Percentiles rank a stretch among this genome's conserved stretches.
These are phyloP conservation scores for Climacteris rufus DNA, from an alignment of 2,113 vertebrate genomes.

Conservation along the genomic window DNA sequence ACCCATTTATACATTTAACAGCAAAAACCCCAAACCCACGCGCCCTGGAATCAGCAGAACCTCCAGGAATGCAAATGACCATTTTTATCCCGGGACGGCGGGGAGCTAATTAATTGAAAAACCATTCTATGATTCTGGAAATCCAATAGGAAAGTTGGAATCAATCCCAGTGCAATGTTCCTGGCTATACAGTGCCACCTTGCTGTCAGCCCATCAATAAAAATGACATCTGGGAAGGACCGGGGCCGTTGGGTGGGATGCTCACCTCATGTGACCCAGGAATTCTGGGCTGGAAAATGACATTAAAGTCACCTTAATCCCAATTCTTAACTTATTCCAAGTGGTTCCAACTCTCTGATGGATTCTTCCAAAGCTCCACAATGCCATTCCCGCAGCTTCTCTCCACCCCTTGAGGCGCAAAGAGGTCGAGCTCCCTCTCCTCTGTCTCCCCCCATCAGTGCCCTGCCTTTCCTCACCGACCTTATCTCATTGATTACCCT, in stretches of 20 bases:
- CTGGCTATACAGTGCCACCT: constrained; percentile 59
- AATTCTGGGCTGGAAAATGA: accelerated
- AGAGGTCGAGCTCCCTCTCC: not conserved
- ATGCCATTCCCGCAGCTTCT: accelerated
- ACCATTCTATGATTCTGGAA: not conserved
- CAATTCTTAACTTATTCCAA: accelerated
- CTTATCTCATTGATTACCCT: not conserved
- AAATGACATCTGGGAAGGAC: not conserved
- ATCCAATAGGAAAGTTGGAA: not conserved
- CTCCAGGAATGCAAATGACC: not conserved
- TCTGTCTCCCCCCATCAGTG: not conserved
- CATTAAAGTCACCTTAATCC: not conserved
- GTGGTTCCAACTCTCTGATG: not conserved
- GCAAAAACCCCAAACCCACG: accelerated
- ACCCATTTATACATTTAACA: not conserved
- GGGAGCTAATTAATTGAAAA: not conserved
- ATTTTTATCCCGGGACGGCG: not conserved
- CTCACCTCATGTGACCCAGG: not conserved
- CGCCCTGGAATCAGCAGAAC: not conserved
- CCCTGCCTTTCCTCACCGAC: not conserved
- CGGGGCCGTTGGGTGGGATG: accelerated
- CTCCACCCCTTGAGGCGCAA: not conserved
- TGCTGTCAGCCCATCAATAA: constrained; percentile 35
- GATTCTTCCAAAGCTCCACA: not conserved
- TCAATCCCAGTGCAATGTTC: not conserved